Percentiles rank a stretch among this genome's conserved stretches.
These are phyloP conservation scores for Canis aureus DNA, from an alignment of 2,113 vertebrate species.

Conservation along the genomic window DNA sequence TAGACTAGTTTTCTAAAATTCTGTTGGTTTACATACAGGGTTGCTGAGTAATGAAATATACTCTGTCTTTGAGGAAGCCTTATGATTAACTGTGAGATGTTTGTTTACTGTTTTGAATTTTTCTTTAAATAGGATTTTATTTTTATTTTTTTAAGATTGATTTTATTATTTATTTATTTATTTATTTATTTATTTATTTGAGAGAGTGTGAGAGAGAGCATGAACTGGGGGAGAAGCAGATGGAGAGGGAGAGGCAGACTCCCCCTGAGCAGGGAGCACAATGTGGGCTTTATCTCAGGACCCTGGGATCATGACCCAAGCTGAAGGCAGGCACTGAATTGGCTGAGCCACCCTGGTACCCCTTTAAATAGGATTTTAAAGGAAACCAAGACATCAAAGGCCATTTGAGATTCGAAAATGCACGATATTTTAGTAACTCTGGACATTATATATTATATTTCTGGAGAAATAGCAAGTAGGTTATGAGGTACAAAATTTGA, in stretches of 20 bases:
- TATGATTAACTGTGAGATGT: background rate
- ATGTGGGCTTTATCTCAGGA: too few species aligned
- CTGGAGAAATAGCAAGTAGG: background rate
- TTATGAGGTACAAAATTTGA: background rate
- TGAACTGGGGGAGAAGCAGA: too few species aligned
- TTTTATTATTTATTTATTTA: too few species aligned
- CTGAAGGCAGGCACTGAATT: too few species aligned
- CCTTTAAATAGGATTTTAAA: background rate
- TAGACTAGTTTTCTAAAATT: background rate
- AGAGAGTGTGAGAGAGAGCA: too few species aligned
- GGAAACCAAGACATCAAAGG: background rate
- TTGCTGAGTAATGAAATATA: background rate
- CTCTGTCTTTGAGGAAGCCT: background rate
- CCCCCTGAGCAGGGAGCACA: too few species aligned
- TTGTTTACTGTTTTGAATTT: constrained; percentile 42
- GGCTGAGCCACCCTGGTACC: too few species aligned
- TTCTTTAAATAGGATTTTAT: constrained; percentile 1
- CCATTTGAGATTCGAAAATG: background rate
- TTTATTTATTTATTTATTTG: too few species aligned
- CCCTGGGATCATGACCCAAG: too few species aligned
- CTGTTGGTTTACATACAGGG: background rate
- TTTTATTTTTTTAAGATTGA: too few species aligned
- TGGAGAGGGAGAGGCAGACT: too few species aligned
- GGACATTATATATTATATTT: background rate
- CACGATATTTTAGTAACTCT: background rate